Evolutionary conservation across 2,797 vertebrate species (phyloP).

Genomic region (Sternotherus odoratus): DNA sequence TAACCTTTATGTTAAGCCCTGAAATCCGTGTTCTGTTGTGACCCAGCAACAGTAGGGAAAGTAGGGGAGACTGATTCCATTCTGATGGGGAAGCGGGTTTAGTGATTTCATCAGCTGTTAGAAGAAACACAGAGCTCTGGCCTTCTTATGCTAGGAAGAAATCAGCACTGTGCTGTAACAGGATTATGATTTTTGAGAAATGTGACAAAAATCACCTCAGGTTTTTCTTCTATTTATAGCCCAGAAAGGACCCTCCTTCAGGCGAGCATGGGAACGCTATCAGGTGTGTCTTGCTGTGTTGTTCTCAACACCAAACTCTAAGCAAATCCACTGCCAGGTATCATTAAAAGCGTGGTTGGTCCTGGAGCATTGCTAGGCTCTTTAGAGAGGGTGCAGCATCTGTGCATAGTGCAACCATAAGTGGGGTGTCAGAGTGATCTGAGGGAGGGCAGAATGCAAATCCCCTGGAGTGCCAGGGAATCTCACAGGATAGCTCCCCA

Average conservation of each 20-base stretch:
- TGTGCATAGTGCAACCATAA: not conserved
- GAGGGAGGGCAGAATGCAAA: accelerated
- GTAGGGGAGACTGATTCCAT: not conserved
- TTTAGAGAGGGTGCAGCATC: not conserved
- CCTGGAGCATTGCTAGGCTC: not conserved
- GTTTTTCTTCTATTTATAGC: slow-evolving; percentile 66
- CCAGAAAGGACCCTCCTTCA: slow-evolving; percentile 25
- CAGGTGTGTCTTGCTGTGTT: slow-evolving; percentile 70
- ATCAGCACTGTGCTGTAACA: not conserved
- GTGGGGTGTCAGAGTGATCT: not conserved
- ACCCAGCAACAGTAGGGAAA: not conserved
- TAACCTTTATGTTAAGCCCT: not conserved
- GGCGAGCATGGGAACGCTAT: slow-evolving; percentile 49
- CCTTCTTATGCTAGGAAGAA: not conserved
- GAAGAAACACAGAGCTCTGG: not conserved
- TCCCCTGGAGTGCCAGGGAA: not conserved
- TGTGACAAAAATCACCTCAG: not conserved
- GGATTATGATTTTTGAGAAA: not conserved
- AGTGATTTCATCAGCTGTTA: slow-evolving; percentile 38
- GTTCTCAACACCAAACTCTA: not conserved
- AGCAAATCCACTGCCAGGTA: not conserved
- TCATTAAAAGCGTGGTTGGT: not conserved
- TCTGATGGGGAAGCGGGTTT: not conserved
- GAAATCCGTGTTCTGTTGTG: not conserved
- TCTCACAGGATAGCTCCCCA: not conserved